phyloP scores from a whole-genome alignment of 2,113 vertebrate species.

The Mirza zaza region DNA sequence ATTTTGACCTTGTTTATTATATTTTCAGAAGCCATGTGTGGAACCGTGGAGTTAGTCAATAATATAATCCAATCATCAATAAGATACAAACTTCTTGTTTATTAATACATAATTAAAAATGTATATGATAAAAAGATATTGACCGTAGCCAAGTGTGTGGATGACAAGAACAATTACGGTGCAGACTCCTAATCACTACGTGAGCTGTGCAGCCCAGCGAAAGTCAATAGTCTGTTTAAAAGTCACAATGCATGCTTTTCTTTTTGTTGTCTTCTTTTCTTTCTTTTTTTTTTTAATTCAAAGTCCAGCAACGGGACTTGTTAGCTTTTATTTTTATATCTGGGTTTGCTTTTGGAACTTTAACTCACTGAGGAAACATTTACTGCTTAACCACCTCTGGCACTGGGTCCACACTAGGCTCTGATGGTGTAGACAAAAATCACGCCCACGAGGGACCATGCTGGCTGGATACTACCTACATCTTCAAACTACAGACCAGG shows the following conservation, averaged over 20 bases:
- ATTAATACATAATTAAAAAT: constrained; percentile 93
- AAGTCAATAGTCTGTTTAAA: constrained; percentile 85
- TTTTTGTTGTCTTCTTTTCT: background rate
- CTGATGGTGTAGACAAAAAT: background rate
- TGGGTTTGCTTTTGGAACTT: constrained; percentile 54
- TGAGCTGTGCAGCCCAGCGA: constrained; percentile 73
- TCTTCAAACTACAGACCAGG: constrained; percentile 1
- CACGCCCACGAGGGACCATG: fast-evolving
- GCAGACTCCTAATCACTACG: constrained; percentile 81
- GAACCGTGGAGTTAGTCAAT: constrained; percentile 85
- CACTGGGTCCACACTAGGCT: background rate
- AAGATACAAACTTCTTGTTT: constrained; percentile 88
- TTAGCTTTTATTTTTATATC: constrained; percentile 74
- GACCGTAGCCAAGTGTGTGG: constrained; percentile 83
- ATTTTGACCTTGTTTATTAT: constrained; percentile 86
- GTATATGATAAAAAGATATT: constrained; percentile 91
- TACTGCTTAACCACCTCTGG: too few relatives aligned
- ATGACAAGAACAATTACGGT: constrained; percentile 89
- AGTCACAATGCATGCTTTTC: constrained; percentile 67
- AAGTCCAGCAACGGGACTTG: constrained; percentile 74
- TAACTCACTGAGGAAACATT: background rate
- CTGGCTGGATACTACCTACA: background rate
- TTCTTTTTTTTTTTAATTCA: constrained; percentile 57
- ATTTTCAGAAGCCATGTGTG: constrained; percentile 82
- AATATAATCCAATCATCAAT: constrained; percentile 90